Base-by-base conservation (phyloP, 2,888 invertebrate genomes). In the Sminthurinus aureus region DNA sequence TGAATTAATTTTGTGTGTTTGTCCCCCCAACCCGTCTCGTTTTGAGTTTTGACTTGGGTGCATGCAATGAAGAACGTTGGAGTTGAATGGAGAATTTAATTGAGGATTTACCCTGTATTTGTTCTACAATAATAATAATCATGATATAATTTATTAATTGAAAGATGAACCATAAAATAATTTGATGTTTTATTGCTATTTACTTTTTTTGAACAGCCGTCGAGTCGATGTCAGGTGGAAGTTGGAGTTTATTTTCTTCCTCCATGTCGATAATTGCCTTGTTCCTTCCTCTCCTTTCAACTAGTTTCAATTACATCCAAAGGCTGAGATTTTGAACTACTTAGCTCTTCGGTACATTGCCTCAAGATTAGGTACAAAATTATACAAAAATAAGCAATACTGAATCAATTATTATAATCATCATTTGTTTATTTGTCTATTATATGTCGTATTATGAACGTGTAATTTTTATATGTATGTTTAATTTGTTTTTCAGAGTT, bases 291-390 rank as follows among this genome's bases (percentile, higher is more conserved):
- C 22, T 73, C 26, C n/a, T 73, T 26, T 26, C 73, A 73, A 15
- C 73, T n/a, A 26, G 26, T 26, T 38, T 73, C 38, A 38, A 38
- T 38, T 38, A 38, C 38, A 38, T 38, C 38, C 38, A 38, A 38
- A 38, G 38, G 38, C 50, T 73, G 50, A 26, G 50, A 73, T 38
- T n/a, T 22, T 73, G 73, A 73, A 26, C 18, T 26, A 18, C 20
- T 74, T 38, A 38, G 26, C 58, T 80, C 79, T 78, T 81, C 66
- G 38, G 38, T 82, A 26, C 81, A 73, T 78, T 67, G 78, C 73
- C 73, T 80, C 75, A 75, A 79, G 69, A 64, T 73, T 76, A 58
- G 75, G 69, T 82, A 20, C 67, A 66, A 66, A 66, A 6, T 11
- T n/a, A n/a, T 66, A 66, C 58, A 58, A 15, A 12, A 58, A 58